Evolutionary conservation across 2,797 vertebrate species (phyloP).

Genomic region (Chelmon rostratus): DNA sequence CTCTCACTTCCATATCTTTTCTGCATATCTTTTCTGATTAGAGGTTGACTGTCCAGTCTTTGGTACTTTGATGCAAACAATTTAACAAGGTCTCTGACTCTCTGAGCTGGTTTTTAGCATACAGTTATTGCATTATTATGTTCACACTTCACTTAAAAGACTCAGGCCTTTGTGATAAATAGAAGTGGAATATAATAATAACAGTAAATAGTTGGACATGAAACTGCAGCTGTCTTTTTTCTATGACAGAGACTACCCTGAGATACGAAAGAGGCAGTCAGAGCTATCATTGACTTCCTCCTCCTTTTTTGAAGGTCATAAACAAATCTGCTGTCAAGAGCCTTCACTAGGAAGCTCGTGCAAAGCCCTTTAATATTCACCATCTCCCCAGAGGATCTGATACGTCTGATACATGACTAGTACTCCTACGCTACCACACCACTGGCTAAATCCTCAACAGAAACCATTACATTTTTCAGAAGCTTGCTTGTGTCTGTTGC

Average conservation of each 20-base stretch:
- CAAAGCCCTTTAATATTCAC: constrained; percentile 81
- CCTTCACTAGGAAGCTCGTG: constrained; percentile 56
- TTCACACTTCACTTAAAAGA: constrained; percentile 39
- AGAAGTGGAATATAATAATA: constrained; percentile 44
- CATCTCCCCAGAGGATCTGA: constrained; percentile 74
- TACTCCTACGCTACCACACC: constrained; percentile 44
- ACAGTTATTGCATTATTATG: constrained; percentile 27
- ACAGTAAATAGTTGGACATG: constrained; percentile 44
- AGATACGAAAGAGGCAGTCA: constrained; percentile 68
- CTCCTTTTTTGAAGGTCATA: constrained; percentile 78
- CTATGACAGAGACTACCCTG: constrained; percentile 31
- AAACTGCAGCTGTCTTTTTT: constrained; percentile 35
- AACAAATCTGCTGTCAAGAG: constrained; percentile 81
- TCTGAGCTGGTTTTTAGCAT: constrained; percentile 31
- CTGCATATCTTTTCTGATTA: constrained; percentile 39
- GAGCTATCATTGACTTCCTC: constrained; percentile 69
- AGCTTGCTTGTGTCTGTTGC: constrained; percentile 70
- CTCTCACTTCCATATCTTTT: constrained; percentile 43
- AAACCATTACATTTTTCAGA: constrained; percentile 75
- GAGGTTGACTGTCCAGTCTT: constrained; percentile 36
- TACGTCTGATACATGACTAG: constrained; percentile 69
- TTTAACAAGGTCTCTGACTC: constrained; percentile 44
- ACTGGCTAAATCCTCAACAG: constrained; percentile 76
- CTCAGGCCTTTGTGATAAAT: constrained; percentile 43
- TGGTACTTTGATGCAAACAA: constrained; percentile 54